These are phyloP conservation scores for Drosophila pachea DNA, from an alignment of 1,140 invertebrate species.

Conservation along the genomic window DNA sequence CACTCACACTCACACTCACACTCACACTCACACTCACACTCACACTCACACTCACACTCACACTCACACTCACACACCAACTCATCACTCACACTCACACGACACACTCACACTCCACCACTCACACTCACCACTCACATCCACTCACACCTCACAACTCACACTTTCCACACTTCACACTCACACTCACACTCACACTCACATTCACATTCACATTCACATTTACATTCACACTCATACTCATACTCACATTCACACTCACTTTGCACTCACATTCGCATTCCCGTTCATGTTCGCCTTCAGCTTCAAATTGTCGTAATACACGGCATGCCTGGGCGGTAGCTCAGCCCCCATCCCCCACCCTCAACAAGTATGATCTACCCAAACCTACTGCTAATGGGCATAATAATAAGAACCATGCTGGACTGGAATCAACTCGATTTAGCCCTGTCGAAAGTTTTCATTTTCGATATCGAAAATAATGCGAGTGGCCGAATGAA, in stretches of 20 bases:
- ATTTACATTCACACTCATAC: too few relatives aligned
- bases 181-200: too few relatives aligned
- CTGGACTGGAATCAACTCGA: slow-evolving; percentile 12
- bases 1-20: slow-evolving; percentile 22
- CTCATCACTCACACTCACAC: too few relatives aligned
- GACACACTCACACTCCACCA: too few relatives aligned
- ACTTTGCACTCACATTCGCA: neutral
- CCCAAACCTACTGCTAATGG: slow-evolving; percentile 14
- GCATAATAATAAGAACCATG: slow-evolving; percentile 34
- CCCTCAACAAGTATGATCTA: too few relatives aligned
- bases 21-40: too few relatives aligned
- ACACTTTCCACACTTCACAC: too few relatives aligned
- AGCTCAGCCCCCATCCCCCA: neutral
- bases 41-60: slow-evolving; percentile 25
- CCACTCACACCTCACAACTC: too few relatives aligned
- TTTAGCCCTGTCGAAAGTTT: slow-evolving; percentile 28
- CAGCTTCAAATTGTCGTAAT: slow-evolving; percentile 61
- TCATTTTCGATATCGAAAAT: slow-evolving; percentile 9
- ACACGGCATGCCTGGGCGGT: slow-evolving; percentile 52
- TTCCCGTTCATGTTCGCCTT: too few relatives aligned
- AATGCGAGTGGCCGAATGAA: slow-evolving; percentile 30
- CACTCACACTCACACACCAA: neutral
- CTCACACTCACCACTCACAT: too few relatives aligned
- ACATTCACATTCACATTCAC: too few relatives aligned
- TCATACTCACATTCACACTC: too few relatives aligned